Conservation (phyloP, 2,888 invertebrate species). For the Automeris io region DNA sequence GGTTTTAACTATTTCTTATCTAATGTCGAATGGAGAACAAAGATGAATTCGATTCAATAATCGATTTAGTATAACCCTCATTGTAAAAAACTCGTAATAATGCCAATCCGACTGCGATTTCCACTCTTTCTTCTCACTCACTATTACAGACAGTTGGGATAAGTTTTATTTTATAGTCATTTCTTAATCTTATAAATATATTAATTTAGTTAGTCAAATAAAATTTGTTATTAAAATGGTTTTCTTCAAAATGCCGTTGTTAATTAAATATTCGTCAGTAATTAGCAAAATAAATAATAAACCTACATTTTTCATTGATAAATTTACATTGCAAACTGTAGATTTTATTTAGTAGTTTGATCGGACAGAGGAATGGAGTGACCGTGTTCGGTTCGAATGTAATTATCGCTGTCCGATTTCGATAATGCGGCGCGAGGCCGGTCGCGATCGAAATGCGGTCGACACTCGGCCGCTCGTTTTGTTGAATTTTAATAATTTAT, state of each 20-base stretch:
- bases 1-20: no score
- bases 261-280: constrained; percentile 38
- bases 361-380: constrained; percentile 60
- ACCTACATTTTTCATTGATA: constrained; percentile 52
- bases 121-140: no score
- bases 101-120: no score
- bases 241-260: constrained; percentile 28
- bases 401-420: constrained; percentile 73
- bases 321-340: constrained; percentile 49
- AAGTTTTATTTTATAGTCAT: no score
- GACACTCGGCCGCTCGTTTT: constrained; percentile 58
- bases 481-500: constrained; percentile 71
- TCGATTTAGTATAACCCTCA: no score
- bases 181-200: no score
- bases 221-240: no score
- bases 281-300: constrained; percentile 42
- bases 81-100: no score
- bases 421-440: constrained; percentile 68
- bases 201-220: no score
- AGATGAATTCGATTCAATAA: no score
- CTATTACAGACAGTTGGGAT: no score
- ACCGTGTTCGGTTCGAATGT: constrained; percentile 66
- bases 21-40: no score
- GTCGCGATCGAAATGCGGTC: constrained; percentile 60
- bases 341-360: constrained; percentile 56